Percentiles rank a stretch among this genome's conserved stretches.
phyloP scores from a whole-genome alignment of 2,113 vertebrate species.

The Varanus salvator region DNA sequence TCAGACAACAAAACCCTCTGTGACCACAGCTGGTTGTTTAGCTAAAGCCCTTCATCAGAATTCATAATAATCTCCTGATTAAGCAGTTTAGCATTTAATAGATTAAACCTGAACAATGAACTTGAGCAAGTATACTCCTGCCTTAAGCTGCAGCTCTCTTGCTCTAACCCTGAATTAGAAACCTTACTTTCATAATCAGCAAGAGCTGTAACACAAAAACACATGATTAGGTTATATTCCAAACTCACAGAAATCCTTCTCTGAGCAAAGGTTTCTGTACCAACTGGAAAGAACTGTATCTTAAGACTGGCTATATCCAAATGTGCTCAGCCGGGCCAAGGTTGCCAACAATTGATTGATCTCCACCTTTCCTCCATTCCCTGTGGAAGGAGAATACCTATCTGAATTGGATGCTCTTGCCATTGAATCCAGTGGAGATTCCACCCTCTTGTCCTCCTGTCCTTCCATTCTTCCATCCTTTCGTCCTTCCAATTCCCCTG shows the following conservation, averaged over 20 bases:
- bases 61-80: slow-evolving; percentile 65
- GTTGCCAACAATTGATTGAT: too few species aligned
- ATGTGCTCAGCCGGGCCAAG: not conserved
- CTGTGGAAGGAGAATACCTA: too few species aligned
- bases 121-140: slow-evolving; percentile 54
- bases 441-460: too few species aligned
- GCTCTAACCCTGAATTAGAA: not conserved
- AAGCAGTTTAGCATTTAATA: slow-evolving; percentile 66
- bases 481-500: too few species aligned
- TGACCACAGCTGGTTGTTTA: slow-evolving; percentile 69
- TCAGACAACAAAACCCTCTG: slow-evolving; percentile 66
- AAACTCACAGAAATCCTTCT: not conserved
- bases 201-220: not conserved
- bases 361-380: too few species aligned
- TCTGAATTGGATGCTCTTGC: not conserved
- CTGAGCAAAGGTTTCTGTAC: not conserved
- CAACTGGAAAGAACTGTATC: not conserved
- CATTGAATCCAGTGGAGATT: not conserved
- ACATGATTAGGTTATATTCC: not conserved
- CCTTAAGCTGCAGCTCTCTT: slow-evolving; percentile 43
- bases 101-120: slow-evolving; percentile 72
- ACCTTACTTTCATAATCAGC: slow-evolving; percentile 42
- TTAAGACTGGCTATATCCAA: not conserved
- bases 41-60: slow-evolving; percentile 66
- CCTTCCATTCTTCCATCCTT: too few species aligned